Evolutionary conservation across 2,888 invertebrate genomes (phyloP), one percentile per base, ranked within the genome.

Genomic region (Tyria jacobaeae): DNA sequence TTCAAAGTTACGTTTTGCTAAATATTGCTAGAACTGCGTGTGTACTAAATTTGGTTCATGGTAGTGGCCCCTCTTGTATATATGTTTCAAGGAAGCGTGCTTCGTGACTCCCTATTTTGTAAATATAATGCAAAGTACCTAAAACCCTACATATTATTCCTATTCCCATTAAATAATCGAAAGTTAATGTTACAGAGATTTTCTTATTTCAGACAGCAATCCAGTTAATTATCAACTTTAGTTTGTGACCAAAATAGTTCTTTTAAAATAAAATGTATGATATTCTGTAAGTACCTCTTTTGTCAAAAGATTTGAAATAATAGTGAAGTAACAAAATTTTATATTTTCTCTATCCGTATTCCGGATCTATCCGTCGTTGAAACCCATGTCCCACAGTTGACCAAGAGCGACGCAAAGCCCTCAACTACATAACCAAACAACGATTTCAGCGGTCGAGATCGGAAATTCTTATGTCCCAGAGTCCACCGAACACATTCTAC

Each of bases 401-500:
- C 7, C 24, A 31, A 50, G 14, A 34, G 6, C 2, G 7, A 51
- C 3, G 21, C 15, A 15, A 15, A 27, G 17, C 12, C 14, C 14
- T 3, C 37, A 50, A 15, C 39, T 64, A 60, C 47, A 60, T 56
- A 64, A 56, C 31, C 31, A 34, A 59, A 48, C 66, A 62, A 72
- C 72, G 64, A 71, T 91, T 91, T 78, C 92, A 93, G 93, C 86
- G 91, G 59, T 91, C 93, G 75, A 86, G 88, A 66, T 91, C 92
- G 71, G 93, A 92, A 79, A 82, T 87, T 71, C 82, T 89, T 73
- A 89, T 91, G 90, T 90, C 91, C 57, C 89, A 89, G 80, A 89
- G 89, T 66, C 92, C 92, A 44, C 89, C 90, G 7, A 74, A 65
- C 65, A 82, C 85, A 5, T 79, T 87, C 77, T 84, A 83, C 78